Percentiles rank a stretch among this genome's conserved stretches.
phyloP scores from a whole-genome alignment of 2,888 invertebrate genomes.

The Phaedon cochleariae region DNA sequence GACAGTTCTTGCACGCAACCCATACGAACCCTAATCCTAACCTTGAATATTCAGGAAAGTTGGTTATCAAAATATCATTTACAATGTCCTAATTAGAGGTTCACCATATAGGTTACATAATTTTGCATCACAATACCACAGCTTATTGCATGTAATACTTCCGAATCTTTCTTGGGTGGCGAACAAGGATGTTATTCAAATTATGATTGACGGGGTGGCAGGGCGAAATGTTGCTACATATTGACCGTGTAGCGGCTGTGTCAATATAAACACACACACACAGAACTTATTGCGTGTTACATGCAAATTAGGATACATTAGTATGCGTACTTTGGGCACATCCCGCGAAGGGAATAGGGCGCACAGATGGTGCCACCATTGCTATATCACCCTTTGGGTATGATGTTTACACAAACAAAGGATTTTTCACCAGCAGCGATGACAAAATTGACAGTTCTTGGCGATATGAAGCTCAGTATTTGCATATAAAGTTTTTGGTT shows the following conservation, averaged over 20 bases:
- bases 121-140: neutral
- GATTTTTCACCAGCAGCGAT: conserved; percentile 51
- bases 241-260: conserved; percentile 57
- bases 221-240: conserved; percentile 41
- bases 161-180: conserved; percentile 10
- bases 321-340: conserved; percentile 60
- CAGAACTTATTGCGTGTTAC: conserved; percentile 59
- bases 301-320: conserved; percentile 62
- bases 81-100: neutral
- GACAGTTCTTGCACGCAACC: too few relatives aligned
- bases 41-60: too few relatives aligned
- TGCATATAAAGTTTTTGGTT: too few relatives aligned
- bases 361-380: conserved; percentile 53
- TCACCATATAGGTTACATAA: neutral
- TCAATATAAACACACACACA: conserved; percentile 55
- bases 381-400: conserved; percentile 55
- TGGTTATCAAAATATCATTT: too few relatives aligned
- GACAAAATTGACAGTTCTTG: conserved; percentile 51
- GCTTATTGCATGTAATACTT: neutral
- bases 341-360: conserved; percentile 51
- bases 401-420: conserved; percentile 60
- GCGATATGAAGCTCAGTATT: conserved; percentile 21
- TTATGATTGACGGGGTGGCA: conserved; percentile 56
- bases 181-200: conserved; percentile 32
- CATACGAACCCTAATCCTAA: too few relatives aligned